Conservation (phyloP, 2,113 vertebrate genomes). For the Gobiocypris rarus region DNA sequence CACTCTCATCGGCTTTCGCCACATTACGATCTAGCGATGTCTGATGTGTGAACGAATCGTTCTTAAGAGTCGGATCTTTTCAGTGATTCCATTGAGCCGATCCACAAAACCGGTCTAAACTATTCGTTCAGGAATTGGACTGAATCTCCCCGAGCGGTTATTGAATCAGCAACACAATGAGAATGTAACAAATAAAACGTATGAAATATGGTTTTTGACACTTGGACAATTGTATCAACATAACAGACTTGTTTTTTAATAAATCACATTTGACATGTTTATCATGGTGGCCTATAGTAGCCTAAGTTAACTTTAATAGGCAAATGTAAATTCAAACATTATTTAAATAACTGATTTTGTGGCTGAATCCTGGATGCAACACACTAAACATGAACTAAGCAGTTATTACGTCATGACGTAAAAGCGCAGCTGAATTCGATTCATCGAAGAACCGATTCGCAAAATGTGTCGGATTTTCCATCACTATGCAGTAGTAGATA, state of each 20-base stretch:
- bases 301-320: neutral
- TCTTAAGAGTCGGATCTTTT: neutral
- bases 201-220: neutral
- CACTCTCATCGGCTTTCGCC: neutral
- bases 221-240: neutral
- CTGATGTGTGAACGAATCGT: constrained; percentile 17
- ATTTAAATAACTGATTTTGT: neutral
- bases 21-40: constrained; percentile 15
- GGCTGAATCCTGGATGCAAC: neutral
- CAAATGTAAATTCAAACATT: neutral
- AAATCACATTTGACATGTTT: neutral
- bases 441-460: neutral
- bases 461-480: neutral
- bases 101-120: neutral
- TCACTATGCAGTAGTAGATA: neutral
- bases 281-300: neutral
- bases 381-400: too few species aligned
- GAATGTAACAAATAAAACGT: neutral
- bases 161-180: neutral
- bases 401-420: neutral
- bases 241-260: neutral
- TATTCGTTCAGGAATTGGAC: neutral
- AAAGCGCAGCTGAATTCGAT: neutral
- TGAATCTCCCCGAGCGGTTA: neutral
- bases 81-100: neutral